phyloP scores from a whole-genome alignment of 2,888 invertebrate genomes.

The Galerucella calmariensis region DNA sequence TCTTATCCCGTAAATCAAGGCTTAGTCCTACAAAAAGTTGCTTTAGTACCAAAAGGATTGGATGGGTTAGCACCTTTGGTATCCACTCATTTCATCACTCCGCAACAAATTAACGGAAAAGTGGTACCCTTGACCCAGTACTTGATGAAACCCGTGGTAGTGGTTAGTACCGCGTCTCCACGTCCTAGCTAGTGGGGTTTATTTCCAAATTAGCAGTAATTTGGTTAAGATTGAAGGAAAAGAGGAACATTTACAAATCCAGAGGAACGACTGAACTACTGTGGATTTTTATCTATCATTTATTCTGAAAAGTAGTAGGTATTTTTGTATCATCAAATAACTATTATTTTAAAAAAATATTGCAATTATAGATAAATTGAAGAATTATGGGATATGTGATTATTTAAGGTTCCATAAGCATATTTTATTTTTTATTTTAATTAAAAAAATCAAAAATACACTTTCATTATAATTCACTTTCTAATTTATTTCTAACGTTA shows the following conservation, averaged over 20 bases:
- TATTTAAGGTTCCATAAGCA: not conserved
- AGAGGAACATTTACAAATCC: conserved; percentile 10
- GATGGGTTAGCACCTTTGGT: conserved; percentile 70
- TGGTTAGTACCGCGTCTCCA: conserved; percentile 67
- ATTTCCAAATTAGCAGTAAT: not conserved
- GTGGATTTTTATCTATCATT: conserved; percentile 25
- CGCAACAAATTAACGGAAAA: conserved; percentile 71
- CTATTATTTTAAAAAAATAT: conserved; percentile 9
- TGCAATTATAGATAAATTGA: not conserved
- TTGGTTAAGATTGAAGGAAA: conserved; percentile 11
- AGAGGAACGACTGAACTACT: conserved; percentile 30
- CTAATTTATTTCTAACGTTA: not conserved
- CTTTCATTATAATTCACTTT: not conserved
- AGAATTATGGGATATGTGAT: conserved; percentile 8
- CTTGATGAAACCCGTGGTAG: conserved; percentile 77
- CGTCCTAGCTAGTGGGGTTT: conserved; percentile 52
- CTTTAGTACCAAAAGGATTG: conserved; percentile 66
- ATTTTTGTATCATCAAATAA: conserved; percentile 24
- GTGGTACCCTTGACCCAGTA: conserved; percentile 78
- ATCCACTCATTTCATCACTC: conserved; percentile 75
- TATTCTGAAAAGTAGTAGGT: conserved; percentile 23
- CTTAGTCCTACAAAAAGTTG: conserved; percentile 66
- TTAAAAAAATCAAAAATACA: not conserved
- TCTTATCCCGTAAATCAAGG: conserved; percentile 62
- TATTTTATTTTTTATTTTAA: not conserved